Percentiles rank a stretch among this genome's conserved stretches.
phyloP scores from a whole-genome alignment of 2,888 invertebrate species.

The Drosophila mulleri region DNA sequence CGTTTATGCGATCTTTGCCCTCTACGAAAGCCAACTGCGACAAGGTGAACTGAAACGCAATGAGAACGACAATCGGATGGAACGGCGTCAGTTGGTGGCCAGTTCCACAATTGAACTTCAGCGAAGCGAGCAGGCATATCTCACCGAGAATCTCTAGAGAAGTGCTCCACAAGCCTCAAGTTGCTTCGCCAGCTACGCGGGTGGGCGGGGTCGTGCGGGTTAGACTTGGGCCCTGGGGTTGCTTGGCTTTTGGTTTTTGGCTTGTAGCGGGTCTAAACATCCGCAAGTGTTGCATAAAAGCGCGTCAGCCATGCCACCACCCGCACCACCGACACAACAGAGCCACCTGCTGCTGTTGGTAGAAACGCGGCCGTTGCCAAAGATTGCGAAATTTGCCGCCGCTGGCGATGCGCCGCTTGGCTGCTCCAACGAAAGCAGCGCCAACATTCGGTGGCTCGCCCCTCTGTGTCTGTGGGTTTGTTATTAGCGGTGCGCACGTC shows the following conservation, averaged over 20 bases:
- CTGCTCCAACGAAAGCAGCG: conserved; percentile 72
- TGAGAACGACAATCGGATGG: conserved; percentile 47
- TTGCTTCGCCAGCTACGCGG: conserved; percentile 7
- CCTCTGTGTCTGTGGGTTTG: conserved; percentile 22
- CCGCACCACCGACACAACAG: conserved; percentile 7
- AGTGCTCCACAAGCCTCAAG: conserved; percentile 14
- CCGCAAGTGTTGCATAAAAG: conserved; percentile 70
- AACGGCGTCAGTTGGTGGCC: conserved; percentile 7
- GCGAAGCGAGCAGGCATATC: conserved; percentile 70
- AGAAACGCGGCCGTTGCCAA: conserved; percentile 31
- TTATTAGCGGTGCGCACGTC: conserved; percentile 70
- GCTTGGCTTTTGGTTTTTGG: conserved; percentile 3
- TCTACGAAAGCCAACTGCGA: conserved; percentile 26
- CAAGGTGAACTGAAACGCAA: conserved; percentile 59
- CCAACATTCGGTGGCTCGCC: conserved; percentile 21
- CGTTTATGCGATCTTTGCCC: conserved; percentile 9
- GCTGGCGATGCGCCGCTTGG: conserved; percentile 75
- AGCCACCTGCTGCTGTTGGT: conserved; percentile 6
- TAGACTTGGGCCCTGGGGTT: conserved; percentile 1
- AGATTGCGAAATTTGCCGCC: conserved; percentile 66
- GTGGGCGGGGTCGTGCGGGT: conserved; percentile 22
- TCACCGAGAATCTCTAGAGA: conserved; percentile 48
- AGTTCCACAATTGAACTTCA: conserved; percentile 72
- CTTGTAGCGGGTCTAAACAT: conserved; percentile 44
- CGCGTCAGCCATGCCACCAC: conserved; percentile 33